A percentile compares a stretch with the other conserved stretches of the same genome.
Evolutionary conservation across 2,888 invertebrate genomes (phyloP).

Genomic region (Orthonevra nobilis): DNA sequence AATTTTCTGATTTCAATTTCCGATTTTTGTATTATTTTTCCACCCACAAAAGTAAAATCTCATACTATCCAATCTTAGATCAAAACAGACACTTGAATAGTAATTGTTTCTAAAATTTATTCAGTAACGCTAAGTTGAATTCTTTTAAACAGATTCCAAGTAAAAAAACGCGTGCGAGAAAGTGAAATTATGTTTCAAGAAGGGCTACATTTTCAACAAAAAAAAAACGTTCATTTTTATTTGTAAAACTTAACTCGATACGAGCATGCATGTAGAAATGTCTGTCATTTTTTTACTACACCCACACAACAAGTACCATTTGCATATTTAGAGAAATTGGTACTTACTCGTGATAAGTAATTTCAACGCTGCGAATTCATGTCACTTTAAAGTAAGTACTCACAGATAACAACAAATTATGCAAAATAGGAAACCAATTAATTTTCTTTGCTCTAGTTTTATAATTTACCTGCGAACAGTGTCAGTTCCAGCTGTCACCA

Average conservation of each 20-base stretch:
- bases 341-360: too few relatives aligned
- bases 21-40: neutral
- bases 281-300: too few relatives aligned
- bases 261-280: too few relatives aligned
- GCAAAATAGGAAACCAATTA: conserved; percentile 78
- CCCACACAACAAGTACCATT: too few relatives aligned
- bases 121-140: conserved; percentile 49
- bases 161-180: conserved; percentile 34
- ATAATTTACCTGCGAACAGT: conserved; percentile 16
- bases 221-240: neutral
- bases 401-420: conserved; percentile 74
- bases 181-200: conserved; percentile 51
- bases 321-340: too few relatives aligned
- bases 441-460: conserved; percentile 79
- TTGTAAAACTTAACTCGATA: too few relatives aligned
- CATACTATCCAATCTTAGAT: conserved; percentile 20
- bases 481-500: conserved; percentile 54
- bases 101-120: conserved; percentile 23
- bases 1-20: too few relatives aligned
- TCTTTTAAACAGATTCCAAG: neutral
- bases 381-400: neutral
- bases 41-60: neutral
- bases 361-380: conserved; percentile 8
- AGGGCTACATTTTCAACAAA: conserved; percentile 28
- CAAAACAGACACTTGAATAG: conserved; percentile 44